Percentiles rank a stretch among this genome's conserved stretches.
phyloP scores from a whole-genome alignment of 1,140 invertebrate species.

The Ptiloglossa arizonensis region DNA sequence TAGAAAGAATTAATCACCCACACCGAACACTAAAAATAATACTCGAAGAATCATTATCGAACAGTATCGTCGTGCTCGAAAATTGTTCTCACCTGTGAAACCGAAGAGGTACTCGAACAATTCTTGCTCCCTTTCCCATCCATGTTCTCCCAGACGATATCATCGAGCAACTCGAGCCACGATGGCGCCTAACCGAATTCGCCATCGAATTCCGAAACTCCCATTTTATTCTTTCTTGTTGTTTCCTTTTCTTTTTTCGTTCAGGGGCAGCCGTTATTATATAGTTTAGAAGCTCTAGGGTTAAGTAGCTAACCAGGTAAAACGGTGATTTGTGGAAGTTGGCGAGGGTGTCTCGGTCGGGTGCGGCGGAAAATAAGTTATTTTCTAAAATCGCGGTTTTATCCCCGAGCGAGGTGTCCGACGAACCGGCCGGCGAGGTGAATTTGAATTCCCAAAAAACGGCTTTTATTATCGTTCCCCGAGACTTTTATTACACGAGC shows the following conservation, averaged over 20 bases:
- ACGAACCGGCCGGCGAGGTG: neutral
- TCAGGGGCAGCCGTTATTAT: neutral
- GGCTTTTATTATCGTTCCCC: constrained; percentile 34
- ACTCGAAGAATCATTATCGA: too few relatives aligned
- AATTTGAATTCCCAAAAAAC: constrained; percentile 40
- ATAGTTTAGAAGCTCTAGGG: neutral
- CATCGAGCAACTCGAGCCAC: neutral
- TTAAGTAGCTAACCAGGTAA: constrained; percentile 15
- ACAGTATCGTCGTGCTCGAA: too few relatives aligned
- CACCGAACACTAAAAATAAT: too few relatives aligned
- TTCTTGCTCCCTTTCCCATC: too few relatives aligned
- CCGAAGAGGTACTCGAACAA: too few relatives aligned
- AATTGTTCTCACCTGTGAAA: too few relatives aligned
- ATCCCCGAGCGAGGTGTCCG: constrained; percentile 2
- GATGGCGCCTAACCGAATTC: neutral
- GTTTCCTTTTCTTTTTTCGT: neutral
- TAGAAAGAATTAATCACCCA: too few relatives aligned
- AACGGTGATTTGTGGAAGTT: constrained; percentile 14
- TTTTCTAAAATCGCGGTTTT: constrained; percentile 8
- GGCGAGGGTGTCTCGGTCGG: neutral
- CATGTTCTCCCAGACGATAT: too few relatives aligned
- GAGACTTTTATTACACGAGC: constrained; percentile 31
- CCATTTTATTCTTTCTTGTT: too few relatives aligned
- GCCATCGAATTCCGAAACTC: neutral
- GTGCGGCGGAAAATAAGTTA: constrained; percentile 16